phyloP scores from a whole-genome alignment of 2,113 vertebrate genomes.

The Toxostoma redivivum region DNA sequence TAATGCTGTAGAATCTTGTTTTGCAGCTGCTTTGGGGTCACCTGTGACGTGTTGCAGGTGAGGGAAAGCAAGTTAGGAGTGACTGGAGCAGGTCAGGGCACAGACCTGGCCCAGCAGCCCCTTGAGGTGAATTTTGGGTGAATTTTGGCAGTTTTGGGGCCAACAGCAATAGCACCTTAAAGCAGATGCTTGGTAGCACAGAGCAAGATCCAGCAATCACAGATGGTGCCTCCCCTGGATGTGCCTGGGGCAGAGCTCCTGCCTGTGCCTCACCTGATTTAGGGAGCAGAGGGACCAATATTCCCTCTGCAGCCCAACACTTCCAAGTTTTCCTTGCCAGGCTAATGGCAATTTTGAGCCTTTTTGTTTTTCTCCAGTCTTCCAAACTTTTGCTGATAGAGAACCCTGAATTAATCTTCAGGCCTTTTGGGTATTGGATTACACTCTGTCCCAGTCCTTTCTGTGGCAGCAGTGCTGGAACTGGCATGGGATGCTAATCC shows the following conservation, averaged over 20 bases:
- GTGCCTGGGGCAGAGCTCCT: not conserved
- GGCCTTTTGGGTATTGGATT: conserved; percentile 42
- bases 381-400: conserved; percentile 30
- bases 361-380: not conserved
- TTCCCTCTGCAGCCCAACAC: not conserved
- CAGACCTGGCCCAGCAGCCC: not conserved
- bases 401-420: conserved; percentile 28
- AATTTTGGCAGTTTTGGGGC: too few species aligned
- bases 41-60: accelerated
- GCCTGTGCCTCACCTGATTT: not conserved
- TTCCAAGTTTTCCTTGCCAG: not conserved
- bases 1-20: not conserved
- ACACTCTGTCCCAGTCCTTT: not conserved
- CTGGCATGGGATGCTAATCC: conserved; percentile 26
- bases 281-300: not conserved
- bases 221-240: not conserved
- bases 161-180: not conserved
- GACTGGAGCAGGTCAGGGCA: accelerated
- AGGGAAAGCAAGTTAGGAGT: not conserved
- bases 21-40: not conserved
- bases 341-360: not conserved
- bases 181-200: not conserved
- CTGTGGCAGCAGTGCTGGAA: conserved; percentile 18
- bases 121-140: not conserved
- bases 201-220: not conserved